Evolutionary conservation across 2,888 invertebrate species (phyloP), one percentile per base, ranked within the genome.

Genomic region (Argynnis bischoffii): DNA sequence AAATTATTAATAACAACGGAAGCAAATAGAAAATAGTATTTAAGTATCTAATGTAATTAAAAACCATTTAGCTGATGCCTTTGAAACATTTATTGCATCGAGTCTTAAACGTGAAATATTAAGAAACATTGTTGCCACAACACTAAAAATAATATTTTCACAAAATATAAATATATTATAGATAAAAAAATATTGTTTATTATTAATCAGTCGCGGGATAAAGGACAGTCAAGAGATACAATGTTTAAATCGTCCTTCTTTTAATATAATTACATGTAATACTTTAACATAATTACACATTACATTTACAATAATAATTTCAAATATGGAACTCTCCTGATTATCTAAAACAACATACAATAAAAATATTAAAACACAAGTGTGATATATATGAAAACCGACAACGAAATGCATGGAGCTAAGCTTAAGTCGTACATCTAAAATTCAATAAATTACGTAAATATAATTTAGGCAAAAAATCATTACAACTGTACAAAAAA

Each of bases 201-300:
- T 67, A 66, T 65, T 70, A 70, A 68, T 72, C 63, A 72, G 69
- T 69, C 67, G 60, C 50, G 60, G 72, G 72, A 60, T 35, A 57
- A 64, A 69, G 64, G 66, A 61, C 55, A 64, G 66, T 68, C 73
- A 81, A 79, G 80, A 84, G 85, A 87, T 82, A 77, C 77, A 63
- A 71, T 85, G 84, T 85, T 88, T 89, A 87, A 90, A 89, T 89
- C 86, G 89, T 90, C 90, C 77, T 90, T 86, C 85, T 91, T 92
- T 92, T 90, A 90, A 91, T 92, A 74, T 74, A 91, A 90, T 92
- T 92, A 92, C 90, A 90, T 84, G 85, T 92, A 91, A 92, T 92
- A 92, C 90, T 91, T 91, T 86, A 92, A 92, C 92, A 91, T 91
- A 91, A 91, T 92, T 92, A 92, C 91, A 92, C 87, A 78, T 85